Percentiles rank a stretch among this genome's conserved stretches.
Evolutionary conservation across 1,140 invertebrate species (phyloP).

Genomic region (Ctenoplectra terminalis): DNA sequence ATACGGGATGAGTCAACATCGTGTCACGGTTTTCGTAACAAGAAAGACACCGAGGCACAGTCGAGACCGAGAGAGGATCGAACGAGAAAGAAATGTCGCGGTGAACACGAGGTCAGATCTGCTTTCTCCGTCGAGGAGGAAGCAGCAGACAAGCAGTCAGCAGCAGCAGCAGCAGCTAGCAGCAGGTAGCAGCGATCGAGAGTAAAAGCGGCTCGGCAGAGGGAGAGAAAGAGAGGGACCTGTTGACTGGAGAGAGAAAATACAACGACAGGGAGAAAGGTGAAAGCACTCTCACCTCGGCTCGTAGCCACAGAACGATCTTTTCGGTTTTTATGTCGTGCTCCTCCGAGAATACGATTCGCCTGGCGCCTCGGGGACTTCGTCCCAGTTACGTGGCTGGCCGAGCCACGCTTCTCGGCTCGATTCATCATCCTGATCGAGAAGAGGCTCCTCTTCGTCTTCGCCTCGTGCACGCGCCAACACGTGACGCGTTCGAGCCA

Average conservation of each 20-base stretch:
- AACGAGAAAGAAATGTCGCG: slow-evolving; percentile 63
- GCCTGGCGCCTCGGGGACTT: slow-evolving; percentile 25
- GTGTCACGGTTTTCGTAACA: slow-evolving; percentile 17
- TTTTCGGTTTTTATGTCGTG: slow-evolving; percentile 57
- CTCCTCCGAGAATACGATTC: slow-evolving; percentile 40
- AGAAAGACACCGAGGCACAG: not conserved
- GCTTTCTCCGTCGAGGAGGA: slow-evolving; percentile 75
- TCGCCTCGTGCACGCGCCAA: not conserved
- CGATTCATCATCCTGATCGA: slow-evolving; percentile 32
- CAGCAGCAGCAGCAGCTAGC: slow-evolving; percentile 52
- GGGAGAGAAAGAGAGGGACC: slow-evolving; percentile 56
- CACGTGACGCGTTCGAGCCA: not conserved
- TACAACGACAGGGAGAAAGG: slow-evolving; percentile 79
- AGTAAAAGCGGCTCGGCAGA: slow-evolving; percentile 80
- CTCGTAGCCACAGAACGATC: slow-evolving; percentile 53
- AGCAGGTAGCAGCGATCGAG: slow-evolving; percentile 75
- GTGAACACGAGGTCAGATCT: slow-evolving; percentile 62
- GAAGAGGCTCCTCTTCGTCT: not conserved
- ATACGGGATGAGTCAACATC: not conserved
- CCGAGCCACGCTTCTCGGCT: not conserved
- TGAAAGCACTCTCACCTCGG: slow-evolving; percentile 82
- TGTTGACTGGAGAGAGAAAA: slow-evolving; percentile 41
- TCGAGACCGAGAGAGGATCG: not conserved
- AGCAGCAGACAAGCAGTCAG: not conserved
- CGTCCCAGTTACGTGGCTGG: slow-evolving; percentile 32